A percentile compares a stretch with the other conserved stretches of the same genome.
These are phyloP conservation scores for Hippolais icterina DNA, from an alignment of 2,113 vertebrate species.

Conservation along the genomic window DNA sequence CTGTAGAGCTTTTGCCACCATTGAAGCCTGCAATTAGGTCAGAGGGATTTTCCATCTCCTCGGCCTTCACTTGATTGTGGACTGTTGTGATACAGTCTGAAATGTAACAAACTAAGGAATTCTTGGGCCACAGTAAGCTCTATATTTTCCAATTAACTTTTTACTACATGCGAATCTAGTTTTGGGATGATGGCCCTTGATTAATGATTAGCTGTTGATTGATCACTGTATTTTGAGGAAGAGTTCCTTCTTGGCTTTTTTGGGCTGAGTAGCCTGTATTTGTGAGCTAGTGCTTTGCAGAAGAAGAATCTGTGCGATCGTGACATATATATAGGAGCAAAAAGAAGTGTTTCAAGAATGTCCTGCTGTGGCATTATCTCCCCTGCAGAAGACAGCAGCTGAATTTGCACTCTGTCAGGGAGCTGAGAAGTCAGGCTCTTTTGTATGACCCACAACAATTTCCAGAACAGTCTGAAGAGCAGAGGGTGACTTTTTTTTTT, in stretches of 20 bases:
- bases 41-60: background rate
- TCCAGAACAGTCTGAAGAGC: background rate
- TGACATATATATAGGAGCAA: conserved; percentile 2
- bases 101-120: background rate
- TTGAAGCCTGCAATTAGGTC: background rate
- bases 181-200: background rate
- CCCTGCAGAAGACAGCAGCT: background rate
- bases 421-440: background rate
- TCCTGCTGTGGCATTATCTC: conserved; percentile 38
- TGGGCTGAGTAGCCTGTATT: background rate
- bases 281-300: background rate
- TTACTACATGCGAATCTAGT: background rate
- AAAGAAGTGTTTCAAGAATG: background rate
- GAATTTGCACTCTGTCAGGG: conserved; percentile 32
- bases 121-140: background rate
- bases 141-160: conserved; percentile 16
- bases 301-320: background rate
- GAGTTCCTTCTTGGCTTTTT: background rate
- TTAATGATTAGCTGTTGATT: background rate
- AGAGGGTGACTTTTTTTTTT: background rate
- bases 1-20: background rate
- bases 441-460: background rate
- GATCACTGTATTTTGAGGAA: background rate
- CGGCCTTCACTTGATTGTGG: conserved; percentile 14
- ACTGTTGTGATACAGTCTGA: background rate